A percentile compares a stretch with the other conserved stretches of the same genome.
Conservation (phyloP, 92 coral and sea anemone genomes). For the Zoanthus sansibaricus region DNA sequence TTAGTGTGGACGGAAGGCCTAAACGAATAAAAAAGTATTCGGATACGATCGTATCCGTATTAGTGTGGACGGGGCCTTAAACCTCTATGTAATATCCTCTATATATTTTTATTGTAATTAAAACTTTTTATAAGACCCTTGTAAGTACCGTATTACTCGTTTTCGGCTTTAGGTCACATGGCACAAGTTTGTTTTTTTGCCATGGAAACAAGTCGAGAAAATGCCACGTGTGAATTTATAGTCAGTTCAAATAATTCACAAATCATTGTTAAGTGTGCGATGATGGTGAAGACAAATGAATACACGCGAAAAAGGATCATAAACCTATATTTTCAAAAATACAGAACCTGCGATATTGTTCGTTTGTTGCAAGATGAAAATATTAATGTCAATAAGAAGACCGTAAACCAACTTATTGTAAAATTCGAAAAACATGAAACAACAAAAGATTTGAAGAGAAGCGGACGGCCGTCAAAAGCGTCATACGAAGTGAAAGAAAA, state of each 20-base stretch:
- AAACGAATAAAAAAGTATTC: too few species aligned
- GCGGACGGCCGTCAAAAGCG: neutral
- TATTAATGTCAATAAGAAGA: neutral
- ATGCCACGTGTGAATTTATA: neutral
- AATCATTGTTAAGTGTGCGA: neutral
- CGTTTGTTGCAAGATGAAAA: neutral
- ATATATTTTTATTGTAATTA: neutral
- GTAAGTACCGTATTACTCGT: neutral
- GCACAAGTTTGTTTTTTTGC: neutral
- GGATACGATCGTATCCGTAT: too few species aligned
- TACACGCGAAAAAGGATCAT: conserved; percentile 9
- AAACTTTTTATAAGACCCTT: too few species aligned
- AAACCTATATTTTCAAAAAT: neutral
- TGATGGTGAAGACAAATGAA: neutral
- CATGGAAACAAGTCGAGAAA: neutral
- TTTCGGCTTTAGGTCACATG: neutral
- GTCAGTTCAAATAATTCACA: neutral
- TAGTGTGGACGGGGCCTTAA: too few species aligned
- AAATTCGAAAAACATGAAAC: neutral
- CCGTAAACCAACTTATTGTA: neutral
- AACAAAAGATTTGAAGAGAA: neutral
- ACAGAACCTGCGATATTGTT: neutral
- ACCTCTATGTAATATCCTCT: neutral
- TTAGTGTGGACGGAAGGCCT: too few species aligned
- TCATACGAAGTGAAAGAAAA: neutral